Conservation (phyloP, 2,113 vertebrate species). For the Neolamprologus cancellatus region DNA sequence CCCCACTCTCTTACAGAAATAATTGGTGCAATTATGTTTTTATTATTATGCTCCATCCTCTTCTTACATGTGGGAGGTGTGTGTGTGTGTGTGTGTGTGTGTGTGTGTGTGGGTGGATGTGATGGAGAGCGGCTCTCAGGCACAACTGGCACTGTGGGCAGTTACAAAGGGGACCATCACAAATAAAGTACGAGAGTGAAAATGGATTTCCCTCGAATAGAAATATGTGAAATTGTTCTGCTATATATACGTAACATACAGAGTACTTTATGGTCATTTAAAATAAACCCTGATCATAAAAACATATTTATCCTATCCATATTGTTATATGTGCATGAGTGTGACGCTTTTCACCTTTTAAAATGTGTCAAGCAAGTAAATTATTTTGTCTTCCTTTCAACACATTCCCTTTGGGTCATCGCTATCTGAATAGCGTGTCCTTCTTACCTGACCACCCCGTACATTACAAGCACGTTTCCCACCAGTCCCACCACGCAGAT, state of each 20-base stretch:
- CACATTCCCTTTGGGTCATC: not conserved
- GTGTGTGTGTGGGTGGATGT: not conserved
- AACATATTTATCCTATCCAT: not conserved
- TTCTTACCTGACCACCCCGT: conserved; percentile 90
- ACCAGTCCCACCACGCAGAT: conserved; percentile 92
- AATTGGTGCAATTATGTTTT: not conserved
- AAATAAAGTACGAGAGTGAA: not conserved
- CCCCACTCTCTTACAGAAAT: not conserved
- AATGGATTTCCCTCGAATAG: not conserved
- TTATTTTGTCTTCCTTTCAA: not conserved
- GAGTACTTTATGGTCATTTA: not conserved
- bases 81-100: not conserved
- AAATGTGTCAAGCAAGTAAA: not conserved
- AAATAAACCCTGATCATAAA: not conserved
- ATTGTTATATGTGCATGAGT: not conserved
- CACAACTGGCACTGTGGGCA: not conserved
- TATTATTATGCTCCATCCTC: not conserved
- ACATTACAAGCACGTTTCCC: conserved; percentile 93
- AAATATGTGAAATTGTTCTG: not conserved
- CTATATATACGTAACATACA: not conserved
- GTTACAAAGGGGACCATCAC: not conserved
- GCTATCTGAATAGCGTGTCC: not conserved
- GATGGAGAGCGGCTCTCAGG: not conserved
- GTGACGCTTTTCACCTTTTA: not conserved
- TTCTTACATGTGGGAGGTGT: not conserved